Conservation (phyloP, 2,888 invertebrate species). For the Agrochola macilenta region DNA sequence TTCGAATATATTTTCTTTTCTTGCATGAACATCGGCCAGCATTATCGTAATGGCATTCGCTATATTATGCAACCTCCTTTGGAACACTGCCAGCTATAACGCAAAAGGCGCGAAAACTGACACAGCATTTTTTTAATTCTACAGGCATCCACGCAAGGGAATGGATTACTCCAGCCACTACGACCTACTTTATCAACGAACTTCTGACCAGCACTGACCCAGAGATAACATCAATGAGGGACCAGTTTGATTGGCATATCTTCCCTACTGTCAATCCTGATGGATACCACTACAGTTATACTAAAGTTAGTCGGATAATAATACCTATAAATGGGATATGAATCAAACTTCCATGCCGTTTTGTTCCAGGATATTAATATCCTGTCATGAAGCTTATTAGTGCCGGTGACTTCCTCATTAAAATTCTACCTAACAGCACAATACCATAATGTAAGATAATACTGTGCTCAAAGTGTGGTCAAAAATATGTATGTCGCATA, state of each 20-base stretch:
- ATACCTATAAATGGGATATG: background rate
- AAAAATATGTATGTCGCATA: background rate
- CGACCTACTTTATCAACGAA: constrained; percentile 92
- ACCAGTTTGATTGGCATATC: constrained; percentile 93
- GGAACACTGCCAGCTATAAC: constrained; percentile 15
- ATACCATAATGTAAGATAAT: too few relatives aligned
- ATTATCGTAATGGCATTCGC: constrained; percentile 30
- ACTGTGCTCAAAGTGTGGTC: background rate
- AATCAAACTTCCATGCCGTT: background rate
- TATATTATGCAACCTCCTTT: constrained; percentile 16
- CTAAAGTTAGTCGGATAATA: constrained; percentile 75
- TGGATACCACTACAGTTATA: constrained; percentile 93
- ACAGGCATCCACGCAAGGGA: constrained; percentile 94
- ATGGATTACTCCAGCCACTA: constrained; percentile 93
- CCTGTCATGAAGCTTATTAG: background rate
- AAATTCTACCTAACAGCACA: background rate
- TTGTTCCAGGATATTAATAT: background rate
- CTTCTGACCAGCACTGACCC: constrained; percentile 90
- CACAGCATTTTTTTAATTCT: constrained; percentile 12
- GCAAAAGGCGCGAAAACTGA: constrained; percentile 8
- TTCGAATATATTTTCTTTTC: constrained; percentile 25
- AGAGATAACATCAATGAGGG: constrained; percentile 85
- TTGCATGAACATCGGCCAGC: constrained; percentile 1
- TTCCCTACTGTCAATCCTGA: constrained; percentile 95
- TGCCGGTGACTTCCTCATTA: background rate